These are phyloP conservation scores for Sebastes taczanowskii DNA, from an alignment of 2,797 vertebrate genomes.

Conservation along the genomic window DNA sequence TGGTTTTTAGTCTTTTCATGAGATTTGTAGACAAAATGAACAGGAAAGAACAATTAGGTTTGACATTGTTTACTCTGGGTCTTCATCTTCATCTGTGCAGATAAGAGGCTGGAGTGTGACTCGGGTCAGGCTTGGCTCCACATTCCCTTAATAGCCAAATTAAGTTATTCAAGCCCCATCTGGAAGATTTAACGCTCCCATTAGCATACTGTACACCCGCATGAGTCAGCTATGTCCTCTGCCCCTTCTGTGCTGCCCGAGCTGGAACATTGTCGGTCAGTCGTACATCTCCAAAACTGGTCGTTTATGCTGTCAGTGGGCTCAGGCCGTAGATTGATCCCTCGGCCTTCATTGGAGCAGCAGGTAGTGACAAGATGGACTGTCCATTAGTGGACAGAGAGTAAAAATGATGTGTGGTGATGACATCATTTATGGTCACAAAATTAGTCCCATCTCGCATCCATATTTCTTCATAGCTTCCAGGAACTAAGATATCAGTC, in stretches of 20 bases:
- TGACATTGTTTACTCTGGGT: background rate
- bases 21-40: background rate
- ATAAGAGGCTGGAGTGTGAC: slow-evolving; percentile 14
- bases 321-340: slow-evolving; percentile 31
- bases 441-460: slow-evolving; percentile 1
- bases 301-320: slow-evolving; percentile 41
- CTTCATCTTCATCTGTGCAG: slow-evolving; percentile 2
- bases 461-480: background rate
- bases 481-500: background rate
- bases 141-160: slow-evolving; percentile 32
- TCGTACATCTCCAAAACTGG: slow-evolving; percentile 34
- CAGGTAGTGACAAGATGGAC: slow-evolving; percentile 32
- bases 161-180: slow-evolving; percentile 54
- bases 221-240: slow-evolving; percentile 61
- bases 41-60: background rate
- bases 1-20: background rate
- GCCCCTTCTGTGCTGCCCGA: slow-evolving; percentile 27
- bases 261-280: slow-evolving; percentile 26
- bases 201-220: slow-evolving; percentile 50
- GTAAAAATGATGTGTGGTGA: slow-evolving; percentile 6
- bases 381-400: slow-evolving; percentile 16
- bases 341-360: slow-evolving; percentile 29
- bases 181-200: slow-evolving; percentile 62
- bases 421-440: slow-evolving; percentile 1
- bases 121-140: slow-evolving; percentile 5